Evolutionary conservation across 2,888 invertebrate genomes (phyloP).

Genomic region (Eilema sororculum): DNA sequence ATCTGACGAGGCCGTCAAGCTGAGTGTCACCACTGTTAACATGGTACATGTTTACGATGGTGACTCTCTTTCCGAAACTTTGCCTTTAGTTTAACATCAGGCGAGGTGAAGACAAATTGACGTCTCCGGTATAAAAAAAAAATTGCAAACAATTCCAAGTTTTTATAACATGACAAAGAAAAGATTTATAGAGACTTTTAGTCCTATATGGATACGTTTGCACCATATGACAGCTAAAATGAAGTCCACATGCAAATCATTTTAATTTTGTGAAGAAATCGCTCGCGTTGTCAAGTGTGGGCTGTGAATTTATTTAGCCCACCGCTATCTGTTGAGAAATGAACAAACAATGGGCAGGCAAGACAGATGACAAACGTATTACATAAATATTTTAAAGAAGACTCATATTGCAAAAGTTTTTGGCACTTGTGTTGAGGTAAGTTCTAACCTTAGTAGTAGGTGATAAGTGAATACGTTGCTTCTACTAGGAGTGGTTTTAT

Average conservation of each 20-base stretch:
- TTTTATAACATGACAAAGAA: not conserved
- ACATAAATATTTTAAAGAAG: conserved; percentile 28
- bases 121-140: too few species aligned
- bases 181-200: not conserved
- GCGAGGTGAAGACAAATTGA: too few species aligned
- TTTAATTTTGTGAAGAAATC: conserved; percentile 34
- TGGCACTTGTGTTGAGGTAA: not conserved
- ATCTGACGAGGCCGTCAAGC: too few species aligned
- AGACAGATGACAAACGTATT: conserved; percentile 31
- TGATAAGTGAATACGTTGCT: too few species aligned
- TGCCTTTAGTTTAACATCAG: too few species aligned
- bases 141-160: not conserved
- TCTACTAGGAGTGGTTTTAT: too few species aligned
- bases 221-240: not conserved
- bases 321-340: conserved; percentile 36
- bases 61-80: too few species aligned
- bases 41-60: too few species aligned
- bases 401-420: conserved; percentile 11
- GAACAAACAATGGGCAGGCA: conserved; percentile 36
- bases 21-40: too few species aligned
- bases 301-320: conserved; percentile 31
- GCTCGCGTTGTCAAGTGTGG: conserved; percentile 28
- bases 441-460: too few species aligned
- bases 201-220: not conserved
- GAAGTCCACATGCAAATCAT: not conserved